These are phyloP conservation scores for Seira sanloemensis DNA, from an alignment of 2,888 invertebrate genomes.

Conservation along the genomic window DNA sequence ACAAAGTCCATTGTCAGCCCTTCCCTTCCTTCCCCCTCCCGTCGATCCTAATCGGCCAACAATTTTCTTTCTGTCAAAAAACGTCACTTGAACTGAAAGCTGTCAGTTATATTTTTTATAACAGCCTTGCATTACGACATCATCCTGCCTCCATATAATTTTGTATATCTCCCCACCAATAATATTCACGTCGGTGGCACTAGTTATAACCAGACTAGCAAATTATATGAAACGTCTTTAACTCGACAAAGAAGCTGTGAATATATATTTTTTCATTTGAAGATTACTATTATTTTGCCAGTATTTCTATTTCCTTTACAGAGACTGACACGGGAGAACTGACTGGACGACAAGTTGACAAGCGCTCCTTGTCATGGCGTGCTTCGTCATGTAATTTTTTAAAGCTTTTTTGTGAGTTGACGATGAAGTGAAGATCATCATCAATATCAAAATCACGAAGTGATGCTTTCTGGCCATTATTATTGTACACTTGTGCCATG, in stretches of 20 bases:
- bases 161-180: too few species aligned
- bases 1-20: too few species aligned
- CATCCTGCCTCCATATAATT: conserved; percentile 20
- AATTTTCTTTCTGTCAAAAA: conserved; percentile 59
- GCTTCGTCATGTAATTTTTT: conserved; percentile 36
- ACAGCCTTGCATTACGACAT: conserved; percentile 53
- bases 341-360: conserved; percentile 58
- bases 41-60: conserved; percentile 53
- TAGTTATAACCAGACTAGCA: too few species aligned
- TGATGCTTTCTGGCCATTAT: conserved; percentile 35
- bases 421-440: too few species aligned
- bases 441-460: conserved; percentile 42
- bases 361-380: conserved; percentile 29
- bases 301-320: too few species aligned
- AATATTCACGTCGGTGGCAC: too few species aligned
- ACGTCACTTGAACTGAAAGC: conserved; percentile 53
- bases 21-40: conserved; percentile 10
- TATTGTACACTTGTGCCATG: conserved; percentile 49
- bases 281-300: too few species aligned
- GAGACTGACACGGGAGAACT: too few species aligned
- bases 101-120: conserved; percentile 45
- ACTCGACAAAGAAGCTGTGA: too few species aligned
- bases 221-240: too few species aligned
- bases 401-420: too few species aligned
- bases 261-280: too few species aligned